phyloP scores from a whole-genome alignment of 1,140 invertebrate species.

The Psix sp. region DNA sequence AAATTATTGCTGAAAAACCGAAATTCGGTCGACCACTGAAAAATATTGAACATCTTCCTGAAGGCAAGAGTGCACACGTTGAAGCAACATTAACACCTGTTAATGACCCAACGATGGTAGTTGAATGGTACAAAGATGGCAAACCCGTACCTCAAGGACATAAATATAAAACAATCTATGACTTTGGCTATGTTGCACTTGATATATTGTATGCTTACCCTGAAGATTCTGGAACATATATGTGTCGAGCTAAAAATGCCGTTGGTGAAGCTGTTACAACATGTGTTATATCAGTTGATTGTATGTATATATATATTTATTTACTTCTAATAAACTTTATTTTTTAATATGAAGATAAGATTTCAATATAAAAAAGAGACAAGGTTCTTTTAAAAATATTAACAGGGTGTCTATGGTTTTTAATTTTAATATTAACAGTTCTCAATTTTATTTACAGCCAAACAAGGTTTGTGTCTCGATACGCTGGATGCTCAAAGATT shows the following conservation, averaged over 20 bases:
- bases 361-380: too few relatives aligned
- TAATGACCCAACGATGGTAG: conserved; percentile 95
- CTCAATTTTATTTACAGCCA: conserved; percentile 79
- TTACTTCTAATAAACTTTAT: too few relatives aligned
- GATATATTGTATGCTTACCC: conserved; percentile 95
- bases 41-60: conserved; percentile 87
- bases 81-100: conserved; percentile 96
- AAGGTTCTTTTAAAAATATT: too few relatives aligned
- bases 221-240: conserved; percentile 96
- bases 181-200: conserved; percentile 96
- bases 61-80: conserved; percentile 94
- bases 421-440: conserved; percentile 82
- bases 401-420: too few relatives aligned
- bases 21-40: conserved; percentile 92
- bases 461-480: conserved; percentile 89
- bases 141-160: conserved; percentile 92
- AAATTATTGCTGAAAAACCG: conserved; percentile 87
- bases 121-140: conserved; percentile 97
- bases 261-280: conserved; percentile 95
- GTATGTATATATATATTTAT: conserved; percentile 81
- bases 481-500: conserved; percentile 92
- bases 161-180: conserved; percentile 94
- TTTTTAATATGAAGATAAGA: too few relatives aligned
- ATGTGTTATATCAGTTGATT: conserved; percentile 89
- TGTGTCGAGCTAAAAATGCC: conserved; percentile 95